phyloP scores from a whole-genome alignment of 2,888 invertebrate genomes.

The Iselma pallidipennis region DNA sequence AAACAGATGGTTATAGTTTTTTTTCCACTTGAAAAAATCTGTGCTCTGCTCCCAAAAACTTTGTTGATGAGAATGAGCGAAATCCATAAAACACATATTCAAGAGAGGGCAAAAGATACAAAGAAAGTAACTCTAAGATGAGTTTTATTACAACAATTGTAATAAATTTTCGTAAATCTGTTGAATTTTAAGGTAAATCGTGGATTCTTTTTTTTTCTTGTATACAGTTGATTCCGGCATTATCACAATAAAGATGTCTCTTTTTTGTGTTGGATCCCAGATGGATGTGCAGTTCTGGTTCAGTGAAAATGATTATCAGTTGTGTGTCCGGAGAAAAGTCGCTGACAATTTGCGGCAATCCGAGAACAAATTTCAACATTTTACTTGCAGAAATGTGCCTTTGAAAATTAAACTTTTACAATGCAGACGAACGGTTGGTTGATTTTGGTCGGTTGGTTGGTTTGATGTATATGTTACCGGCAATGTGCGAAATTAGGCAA shows the following conservation, averaged over 20 bases:
- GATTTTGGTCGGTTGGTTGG: background rate
- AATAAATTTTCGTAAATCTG: background rate
- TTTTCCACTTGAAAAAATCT: too few relatives aligned
- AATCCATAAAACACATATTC: too few relatives aligned
- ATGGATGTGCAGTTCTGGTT: background rate
- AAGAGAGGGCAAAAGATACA: too few relatives aligned
- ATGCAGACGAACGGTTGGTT: background rate
- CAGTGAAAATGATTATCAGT: background rate
- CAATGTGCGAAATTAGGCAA: too few relatives aligned
- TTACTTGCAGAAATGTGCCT: slow-evolving; percentile 16
- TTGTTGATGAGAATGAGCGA: too few relatives aligned
- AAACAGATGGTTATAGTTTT: too few relatives aligned
- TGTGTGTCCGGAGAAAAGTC: background rate
- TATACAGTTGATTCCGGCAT: background rate
- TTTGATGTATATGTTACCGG: background rate
- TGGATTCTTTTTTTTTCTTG: background rate
- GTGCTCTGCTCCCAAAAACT: too few relatives aligned
- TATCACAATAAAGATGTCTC: background rate
- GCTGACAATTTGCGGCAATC: background rate
- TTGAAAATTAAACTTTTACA: slow-evolving; percentile 27
- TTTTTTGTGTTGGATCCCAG: background rate
- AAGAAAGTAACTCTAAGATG: too few relatives aligned
- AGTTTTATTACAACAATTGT: too few relatives aligned
- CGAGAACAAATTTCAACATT: background rate
- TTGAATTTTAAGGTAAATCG: background rate